Evolutionary conservation across 2,888 invertebrate genomes (phyloP).

Genomic region (Portevinia maculata): DNA sequence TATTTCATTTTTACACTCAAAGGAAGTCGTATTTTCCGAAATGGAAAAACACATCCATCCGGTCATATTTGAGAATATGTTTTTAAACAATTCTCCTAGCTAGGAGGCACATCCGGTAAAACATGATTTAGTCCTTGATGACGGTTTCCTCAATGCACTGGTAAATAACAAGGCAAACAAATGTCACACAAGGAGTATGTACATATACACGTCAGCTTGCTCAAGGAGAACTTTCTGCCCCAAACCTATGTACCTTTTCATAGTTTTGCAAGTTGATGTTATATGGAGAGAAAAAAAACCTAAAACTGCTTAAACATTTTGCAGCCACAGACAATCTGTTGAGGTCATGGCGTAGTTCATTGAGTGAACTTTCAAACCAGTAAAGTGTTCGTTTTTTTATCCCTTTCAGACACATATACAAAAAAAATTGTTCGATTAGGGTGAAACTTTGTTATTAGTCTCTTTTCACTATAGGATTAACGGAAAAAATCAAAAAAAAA

Average conservation of each 20-base stretch:
- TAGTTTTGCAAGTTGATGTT: constrained; percentile 17
- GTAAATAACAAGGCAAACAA: constrained; percentile 7
- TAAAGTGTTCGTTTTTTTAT: constrained; percentile 1
- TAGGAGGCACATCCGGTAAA: constrained; percentile 34
- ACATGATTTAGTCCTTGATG: constrained; percentile 39
- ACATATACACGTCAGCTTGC: constrained; percentile 13
- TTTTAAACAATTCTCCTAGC: constrained; percentile 31
- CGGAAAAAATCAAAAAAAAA: too few relatives aligned
- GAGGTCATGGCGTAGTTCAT: background rate
- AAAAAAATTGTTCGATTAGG: too few relatives aligned
- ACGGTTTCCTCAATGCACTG: constrained; percentile 13
- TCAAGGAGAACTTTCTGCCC: too few relatives aligned
- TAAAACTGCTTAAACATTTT: background rate
- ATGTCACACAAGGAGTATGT: constrained; percentile 24
- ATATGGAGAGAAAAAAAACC: background rate
- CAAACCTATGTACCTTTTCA: background rate
- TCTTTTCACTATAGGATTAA: too few relatives aligned
- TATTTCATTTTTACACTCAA: background rate
- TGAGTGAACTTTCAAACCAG: background rate
- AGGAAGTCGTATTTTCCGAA: background rate
- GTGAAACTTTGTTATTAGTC: too few relatives aligned
- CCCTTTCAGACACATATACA: too few relatives aligned
- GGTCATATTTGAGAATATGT: constrained; percentile 9
- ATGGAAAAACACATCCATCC: background rate
- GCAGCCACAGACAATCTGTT: background rate